Evolutionary conservation across 1,140 invertebrate genomes (phyloP).

Genomic region (Sinonovacula constricta): DNA sequence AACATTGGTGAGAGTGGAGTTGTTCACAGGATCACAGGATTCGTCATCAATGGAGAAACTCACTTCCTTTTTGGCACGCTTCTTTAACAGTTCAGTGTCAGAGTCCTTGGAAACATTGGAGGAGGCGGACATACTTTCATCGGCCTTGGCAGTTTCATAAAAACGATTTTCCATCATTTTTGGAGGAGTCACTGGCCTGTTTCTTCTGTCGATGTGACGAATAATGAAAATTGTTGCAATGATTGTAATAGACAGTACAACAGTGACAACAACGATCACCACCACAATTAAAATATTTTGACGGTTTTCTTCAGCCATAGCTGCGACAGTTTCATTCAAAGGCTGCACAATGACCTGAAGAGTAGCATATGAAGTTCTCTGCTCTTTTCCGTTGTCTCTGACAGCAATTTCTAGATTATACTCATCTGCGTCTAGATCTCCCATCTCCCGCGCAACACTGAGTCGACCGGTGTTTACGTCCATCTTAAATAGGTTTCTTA

Average conservation of each 20-base stretch:
- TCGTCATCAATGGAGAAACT: conserved; percentile 70
- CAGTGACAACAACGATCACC: conserved; percentile 67
- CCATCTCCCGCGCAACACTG: conserved; percentile 59
- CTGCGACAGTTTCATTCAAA: conserved; percentile 57
- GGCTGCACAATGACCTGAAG: conserved; percentile 63
- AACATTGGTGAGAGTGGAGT: conserved; percentile 61
- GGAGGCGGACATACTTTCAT: conserved; percentile 56
- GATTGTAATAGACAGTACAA: conserved; percentile 67
- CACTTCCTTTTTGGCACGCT: conserved; percentile 69
- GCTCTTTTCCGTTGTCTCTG: conserved; percentile 59
- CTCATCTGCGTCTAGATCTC: conserved; percentile 58
- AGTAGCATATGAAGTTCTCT: conserved; percentile 56
- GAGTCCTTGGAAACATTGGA: conserved; percentile 63
- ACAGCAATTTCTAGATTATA: conserved; percentile 65
- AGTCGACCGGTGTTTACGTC: conserved; percentile 63
- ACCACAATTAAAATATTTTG: conserved; percentile 70
- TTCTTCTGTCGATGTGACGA: conserved; percentile 63
- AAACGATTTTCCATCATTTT: conserved; percentile 59
- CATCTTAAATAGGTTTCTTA: conserved; percentile 64
- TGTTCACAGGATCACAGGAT: conserved; percentile 51
- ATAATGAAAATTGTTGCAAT: conserved; percentile 70
- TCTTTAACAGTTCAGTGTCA: conserved; percentile 63
- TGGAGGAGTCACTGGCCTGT: conserved; percentile 56
- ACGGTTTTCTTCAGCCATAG: conserved; percentile 48
- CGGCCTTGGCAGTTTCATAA: conserved; percentile 36